phyloP scores from a whole-genome alignment of 2,797 vertebrate genomes.

The Salmo trutta region DNA sequence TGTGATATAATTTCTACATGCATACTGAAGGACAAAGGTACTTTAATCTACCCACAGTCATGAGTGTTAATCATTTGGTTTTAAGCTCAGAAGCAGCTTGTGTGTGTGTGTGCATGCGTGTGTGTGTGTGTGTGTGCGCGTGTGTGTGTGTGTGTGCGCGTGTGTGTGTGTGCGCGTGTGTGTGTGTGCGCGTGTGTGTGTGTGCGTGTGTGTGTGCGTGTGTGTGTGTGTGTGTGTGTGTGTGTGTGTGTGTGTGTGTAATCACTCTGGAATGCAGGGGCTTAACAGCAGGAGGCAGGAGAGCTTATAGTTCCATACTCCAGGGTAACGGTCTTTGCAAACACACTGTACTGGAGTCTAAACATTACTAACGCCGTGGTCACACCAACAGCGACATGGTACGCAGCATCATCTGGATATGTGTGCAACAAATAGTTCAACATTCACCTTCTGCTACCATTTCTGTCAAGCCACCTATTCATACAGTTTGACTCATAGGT shows the following conservation, averaged over 20 bases:
- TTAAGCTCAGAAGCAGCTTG: not conserved
- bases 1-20: too few species aligned
- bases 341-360: not conserved
- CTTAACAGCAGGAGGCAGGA: not conserved
- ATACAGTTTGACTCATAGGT: too few species aligned
- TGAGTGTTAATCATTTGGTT: not conserved
- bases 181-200: not conserved
- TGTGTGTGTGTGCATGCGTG: not conserved
- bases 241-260: not conserved
- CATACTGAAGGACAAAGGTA: not conserved
- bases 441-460: too few species aligned
- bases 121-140: not conserved
- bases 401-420: too few species aligned
- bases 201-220: not conserved
- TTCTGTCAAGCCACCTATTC: too few species aligned
- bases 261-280: slow-evolving; percentile 3
- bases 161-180: not conserved
- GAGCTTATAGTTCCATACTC: not conserved
- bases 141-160: not conserved
- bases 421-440: too few species aligned
- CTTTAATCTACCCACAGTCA: not conserved
- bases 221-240: not conserved
- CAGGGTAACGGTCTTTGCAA: not conserved
- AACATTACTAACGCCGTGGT: too few species aligned
- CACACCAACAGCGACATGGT: too few species aligned